phyloP scores from a whole-genome alignment of 1,140 invertebrate genomes.

The Lepeophtheirus salmonis region DNA sequence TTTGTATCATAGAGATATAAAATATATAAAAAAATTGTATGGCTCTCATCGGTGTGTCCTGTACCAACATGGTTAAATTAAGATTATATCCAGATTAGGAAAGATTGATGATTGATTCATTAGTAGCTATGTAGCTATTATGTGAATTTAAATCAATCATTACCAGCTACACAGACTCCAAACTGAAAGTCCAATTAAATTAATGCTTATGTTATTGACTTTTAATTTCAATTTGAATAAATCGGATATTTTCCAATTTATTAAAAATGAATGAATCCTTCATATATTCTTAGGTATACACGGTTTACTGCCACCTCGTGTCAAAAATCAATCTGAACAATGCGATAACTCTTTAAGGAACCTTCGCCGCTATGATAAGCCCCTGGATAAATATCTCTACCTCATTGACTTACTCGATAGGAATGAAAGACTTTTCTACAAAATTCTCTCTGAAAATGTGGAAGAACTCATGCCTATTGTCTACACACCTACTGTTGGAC shows the following conservation, averaged over 20 bases:
- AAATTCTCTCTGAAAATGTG: slow-evolving; percentile 74
- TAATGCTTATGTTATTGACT: neutral
- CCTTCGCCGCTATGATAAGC: slow-evolving; percentile 49
- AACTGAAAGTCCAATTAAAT: too few species aligned
- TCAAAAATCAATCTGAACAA: slow-evolving; percentile 81
- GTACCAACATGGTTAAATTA: too few species aligned
- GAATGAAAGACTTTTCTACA: slow-evolving; percentile 88
- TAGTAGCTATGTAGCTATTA: neutral
- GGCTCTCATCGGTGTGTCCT: too few species aligned
- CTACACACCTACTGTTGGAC: slow-evolving; percentile 90
- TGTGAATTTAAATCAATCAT: neutral
- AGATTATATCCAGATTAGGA: too few species aligned
- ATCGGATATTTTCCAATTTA: neutral
- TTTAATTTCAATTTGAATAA: neutral
- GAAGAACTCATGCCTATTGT: slow-evolving; percentile 92
- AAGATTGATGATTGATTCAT: neutral
- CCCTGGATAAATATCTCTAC: slow-evolving; percentile 74
- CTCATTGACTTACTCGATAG: slow-evolving; percentile 70
- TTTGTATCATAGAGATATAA: neutral
- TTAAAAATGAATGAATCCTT: neutral
- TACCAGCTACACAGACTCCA: too few species aligned
- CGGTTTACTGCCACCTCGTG: slow-evolving; percentile 72
- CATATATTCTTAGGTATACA: slow-evolving; percentile 40
- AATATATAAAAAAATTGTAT: neutral
- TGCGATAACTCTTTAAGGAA: slow-evolving; percentile 63